phyloP scores from a whole-genome alignment of 2,888 invertebrate genomes.

The Sisyra nigra region DNA sequence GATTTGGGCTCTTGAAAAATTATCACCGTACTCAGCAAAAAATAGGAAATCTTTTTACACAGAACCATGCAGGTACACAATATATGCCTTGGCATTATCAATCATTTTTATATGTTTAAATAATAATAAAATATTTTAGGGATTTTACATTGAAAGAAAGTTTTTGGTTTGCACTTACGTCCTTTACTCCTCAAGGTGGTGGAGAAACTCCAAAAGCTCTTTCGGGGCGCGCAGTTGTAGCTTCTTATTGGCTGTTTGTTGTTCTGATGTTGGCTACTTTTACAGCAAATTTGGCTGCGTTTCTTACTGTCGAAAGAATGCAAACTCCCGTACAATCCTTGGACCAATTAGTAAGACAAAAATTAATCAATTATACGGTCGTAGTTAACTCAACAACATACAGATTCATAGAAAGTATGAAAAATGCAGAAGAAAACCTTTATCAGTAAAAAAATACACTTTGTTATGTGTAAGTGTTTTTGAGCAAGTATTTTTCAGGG shows the following conservation, averaged over 20 bases:
- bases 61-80: slow-evolving; percentile 47
- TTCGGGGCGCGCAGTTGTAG: slow-evolving; percentile 70
- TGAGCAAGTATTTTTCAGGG: slow-evolving; percentile 28
- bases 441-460: slow-evolving; percentile 41
- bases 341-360: slow-evolving; percentile 74
- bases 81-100: background rate
- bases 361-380: slow-evolving; percentile 79
- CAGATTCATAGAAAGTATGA: slow-evolving; percentile 81
- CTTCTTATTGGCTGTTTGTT: slow-evolving; percentile 85
- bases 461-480: too few species aligned
- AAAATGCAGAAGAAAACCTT: slow-evolving; percentile 73
- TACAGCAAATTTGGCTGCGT: slow-evolving; percentile 75
- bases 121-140: slow-evolving; percentile 27
- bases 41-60: slow-evolving; percentile 70
- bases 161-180: slow-evolving; percentile 86
- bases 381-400: slow-evolving; percentile 57
- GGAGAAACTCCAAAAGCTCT: slow-evolving; percentile 81
- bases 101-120: slow-evolving; percentile 1
- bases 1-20: slow-evolving; percentile 79
- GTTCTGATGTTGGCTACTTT: slow-evolving; percentile 85
- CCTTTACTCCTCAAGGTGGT: slow-evolving; percentile 85
- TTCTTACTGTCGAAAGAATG: slow-evolving; percentile 81
- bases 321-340: slow-evolving; percentile 79
- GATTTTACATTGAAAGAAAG: slow-evolving; percentile 81
- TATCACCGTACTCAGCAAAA: slow-evolving; percentile 75